Evolutionary conservation across 2,888 invertebrate genomes (phyloP), one percentile per base, ranked within the genome.

Genomic region (Linyphia triangularis): DNA sequence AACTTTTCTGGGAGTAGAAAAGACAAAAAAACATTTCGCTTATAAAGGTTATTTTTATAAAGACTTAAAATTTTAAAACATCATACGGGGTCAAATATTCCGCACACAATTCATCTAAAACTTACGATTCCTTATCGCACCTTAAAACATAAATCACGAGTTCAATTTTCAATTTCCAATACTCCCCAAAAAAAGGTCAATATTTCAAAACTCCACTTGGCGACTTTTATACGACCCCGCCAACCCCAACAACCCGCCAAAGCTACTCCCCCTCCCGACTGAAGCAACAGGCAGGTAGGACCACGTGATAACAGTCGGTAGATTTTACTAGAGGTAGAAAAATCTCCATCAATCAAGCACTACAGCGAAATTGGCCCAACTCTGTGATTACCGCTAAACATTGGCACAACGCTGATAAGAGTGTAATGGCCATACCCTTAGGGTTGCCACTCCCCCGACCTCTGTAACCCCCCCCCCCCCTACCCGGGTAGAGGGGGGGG

Each of bases 361-460:
- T 83, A 77, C 72, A 72, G 83, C 67, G 33, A 88, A 89, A 89
- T 89, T 89, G 89, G 89, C 84, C 84, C 51, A 73, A 84, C 78
- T 84, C 82, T 89, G 89, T 89, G 89, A 89, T 89, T 89, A 89
- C 84, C 84, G 77, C 89, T 89, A 89, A 89, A 89, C 89, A 89
- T 89, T 89, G 89, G 89, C 89, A 89, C 89, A 83, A 73, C 72
- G 72, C 73, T 78, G 84, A 84, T 84, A 89, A 84, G 84, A 79
- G 78, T 72, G 84, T 72, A 83, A 82, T 86, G 81, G 86, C 81
- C 72, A 59, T 69, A 22, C 72, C 65, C 79, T 57, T 13, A 33
- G 43, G 82, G 59, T 4, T 9, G 5, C 33, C 9, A 6, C 33
- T 33, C 33, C 37, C 26, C 19, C n/a, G n/a, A n/a, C n/a, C n/a